A percentile compares a stretch with the other conserved stretches of the same genome.
Conservation (phyloP, 2,888 invertebrate genomes). For the Microchrysa polita region DNA sequence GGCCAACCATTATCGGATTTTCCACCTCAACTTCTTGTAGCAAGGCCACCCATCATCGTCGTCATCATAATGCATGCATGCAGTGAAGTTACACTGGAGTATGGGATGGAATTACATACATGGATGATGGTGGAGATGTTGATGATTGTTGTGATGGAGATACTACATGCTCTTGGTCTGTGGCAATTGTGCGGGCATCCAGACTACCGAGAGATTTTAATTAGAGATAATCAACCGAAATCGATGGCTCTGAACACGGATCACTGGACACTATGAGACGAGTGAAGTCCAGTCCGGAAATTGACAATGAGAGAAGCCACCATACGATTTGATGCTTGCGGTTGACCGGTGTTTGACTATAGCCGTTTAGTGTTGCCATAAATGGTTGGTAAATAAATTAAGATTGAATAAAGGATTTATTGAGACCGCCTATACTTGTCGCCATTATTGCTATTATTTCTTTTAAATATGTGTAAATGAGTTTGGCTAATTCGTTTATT, state of each 20-base stretch:
- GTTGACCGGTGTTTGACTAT: not conserved
- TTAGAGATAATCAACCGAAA: constrained; percentile 47
- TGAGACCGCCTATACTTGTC: too few relatives aligned
- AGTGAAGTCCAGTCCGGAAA: constrained; percentile 36
- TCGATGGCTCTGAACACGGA: constrained; percentile 42
- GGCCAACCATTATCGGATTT: constrained; percentile 10
- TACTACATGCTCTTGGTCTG: not conserved
- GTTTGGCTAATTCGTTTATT: too few relatives aligned
- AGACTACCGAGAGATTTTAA: constrained; percentile 43
- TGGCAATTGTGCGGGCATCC: not conserved
- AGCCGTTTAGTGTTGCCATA: not conserved
- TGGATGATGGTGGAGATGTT: constrained; percentile 3
- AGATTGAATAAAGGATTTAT: too few relatives aligned
- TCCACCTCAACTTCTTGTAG: not conserved
- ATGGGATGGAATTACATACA: too few relatives aligned
- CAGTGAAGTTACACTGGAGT: not conserved
- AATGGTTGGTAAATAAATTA: not conserved
- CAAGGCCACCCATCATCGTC: not conserved
- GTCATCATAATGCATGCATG: too few relatives aligned
- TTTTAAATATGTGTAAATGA: too few relatives aligned
- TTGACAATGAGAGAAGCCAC: constrained; percentile 37
- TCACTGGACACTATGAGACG: constrained; percentile 40
- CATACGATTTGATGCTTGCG: constrained; percentile 20
- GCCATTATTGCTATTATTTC: too few relatives aligned
- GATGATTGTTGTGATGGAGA: too few relatives aligned